These are phyloP conservation scores for Neopelma chrysocephalum DNA, from an alignment of 2,797 vertebrate species.

Conservation along the genomic window DNA sequence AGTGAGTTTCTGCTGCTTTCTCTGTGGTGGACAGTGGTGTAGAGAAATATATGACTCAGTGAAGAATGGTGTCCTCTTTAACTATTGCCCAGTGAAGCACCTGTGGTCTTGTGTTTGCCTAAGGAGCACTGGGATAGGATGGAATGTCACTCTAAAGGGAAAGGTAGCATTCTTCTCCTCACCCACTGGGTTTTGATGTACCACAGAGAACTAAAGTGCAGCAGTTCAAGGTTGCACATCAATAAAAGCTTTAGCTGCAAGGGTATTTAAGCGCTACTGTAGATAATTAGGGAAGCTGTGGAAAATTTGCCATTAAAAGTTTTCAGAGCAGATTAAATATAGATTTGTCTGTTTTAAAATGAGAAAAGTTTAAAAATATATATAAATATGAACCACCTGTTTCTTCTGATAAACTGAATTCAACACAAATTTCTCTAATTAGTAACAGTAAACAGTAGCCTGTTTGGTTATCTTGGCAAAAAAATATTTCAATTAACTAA, in stretches of 20 bases:
- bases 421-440: background rate
- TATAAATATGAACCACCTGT: background rate
- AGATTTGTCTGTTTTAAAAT: background rate
- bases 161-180: background rate
- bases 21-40: accelerated
- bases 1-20: background rate
- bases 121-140: background rate
- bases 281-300: background rate
- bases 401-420: background rate
- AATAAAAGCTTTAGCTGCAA: background rate
- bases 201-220: background rate
- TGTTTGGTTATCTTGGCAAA: background rate
- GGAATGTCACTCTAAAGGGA: background rate
- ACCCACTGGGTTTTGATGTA: background rate
- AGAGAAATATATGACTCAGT: background rate
- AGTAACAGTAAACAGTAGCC: background rate
- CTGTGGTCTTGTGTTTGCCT: background rate
- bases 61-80: background rate
- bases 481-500: background rate
- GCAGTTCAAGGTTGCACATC: background rate
- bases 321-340: constrained; percentile 11
- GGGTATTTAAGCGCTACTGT: background rate
- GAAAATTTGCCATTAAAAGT: background rate
- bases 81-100: background rate
- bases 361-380: background rate